Conservation (phyloP, 2,113 vertebrate genomes). For the Hippocampus guttulatus region DNA sequence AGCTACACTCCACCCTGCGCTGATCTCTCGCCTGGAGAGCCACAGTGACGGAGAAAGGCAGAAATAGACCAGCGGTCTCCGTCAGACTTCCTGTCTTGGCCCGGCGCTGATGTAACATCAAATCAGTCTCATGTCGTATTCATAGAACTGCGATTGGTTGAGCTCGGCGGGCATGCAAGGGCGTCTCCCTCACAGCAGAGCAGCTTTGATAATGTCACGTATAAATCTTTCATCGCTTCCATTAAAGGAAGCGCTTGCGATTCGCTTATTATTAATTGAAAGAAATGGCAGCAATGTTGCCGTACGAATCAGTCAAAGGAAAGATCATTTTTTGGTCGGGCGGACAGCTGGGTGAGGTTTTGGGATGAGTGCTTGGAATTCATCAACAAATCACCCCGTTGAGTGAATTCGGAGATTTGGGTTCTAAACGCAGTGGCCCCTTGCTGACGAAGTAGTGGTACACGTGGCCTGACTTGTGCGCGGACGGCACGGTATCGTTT, state of each 20-base stretch:
- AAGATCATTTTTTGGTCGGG: constrained; percentile 43
- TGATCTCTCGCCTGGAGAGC: constrained; percentile 64
- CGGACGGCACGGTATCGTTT: too few relatives aligned
- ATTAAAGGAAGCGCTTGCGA: constrained; percentile 70
- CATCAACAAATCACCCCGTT: too few relatives aligned
- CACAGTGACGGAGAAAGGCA: constrained; percentile 35
- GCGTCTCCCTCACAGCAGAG: constrained; percentile 53
- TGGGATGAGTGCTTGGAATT: background rate
- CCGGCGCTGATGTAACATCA: constrained; percentile 51
- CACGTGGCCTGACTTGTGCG: too few relatives aligned
- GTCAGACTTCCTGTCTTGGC: constrained; percentile 51
- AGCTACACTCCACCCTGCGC: constrained; percentile 66
- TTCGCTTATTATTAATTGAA: constrained; percentile 72
- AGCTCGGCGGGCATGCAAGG: constrained; percentile 45
- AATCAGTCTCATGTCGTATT: constrained; percentile 66
- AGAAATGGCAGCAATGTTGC: constrained; percentile 60
- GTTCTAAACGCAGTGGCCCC: too few relatives aligned
- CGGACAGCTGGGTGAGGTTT: constrained; percentile 53
- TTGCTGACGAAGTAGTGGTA: too few relatives aligned
- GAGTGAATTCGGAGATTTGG: too few relatives aligned
- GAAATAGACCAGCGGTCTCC: constrained; percentile 63
- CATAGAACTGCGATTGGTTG: constrained; percentile 64
- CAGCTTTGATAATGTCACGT: constrained; percentile 70
- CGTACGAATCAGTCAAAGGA: constrained; percentile 42
- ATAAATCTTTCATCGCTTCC: constrained; percentile 70